These are phyloP conservation scores for Babyrousa celebensis DNA, from an alignment of 2,797 vertebrate species.

Conservation along the genomic window DNA sequence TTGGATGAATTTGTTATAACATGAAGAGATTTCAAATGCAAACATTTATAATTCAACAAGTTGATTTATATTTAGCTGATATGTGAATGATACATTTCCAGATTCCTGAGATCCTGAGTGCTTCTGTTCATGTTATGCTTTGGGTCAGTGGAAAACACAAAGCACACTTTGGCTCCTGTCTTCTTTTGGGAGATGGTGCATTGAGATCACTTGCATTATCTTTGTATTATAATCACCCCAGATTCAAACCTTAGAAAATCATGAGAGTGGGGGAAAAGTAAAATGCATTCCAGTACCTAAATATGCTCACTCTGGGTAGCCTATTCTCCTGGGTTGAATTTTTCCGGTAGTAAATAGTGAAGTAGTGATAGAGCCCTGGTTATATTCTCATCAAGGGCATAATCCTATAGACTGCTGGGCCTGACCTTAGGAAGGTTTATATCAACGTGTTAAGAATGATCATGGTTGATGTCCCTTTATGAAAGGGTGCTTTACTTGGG, in stretches of 20 bases:
- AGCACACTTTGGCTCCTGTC: neutral
- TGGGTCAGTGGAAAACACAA: neutral
- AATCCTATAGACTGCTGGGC: rapidly evolving
- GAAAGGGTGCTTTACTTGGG: neutral
- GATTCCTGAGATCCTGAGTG: neutral
- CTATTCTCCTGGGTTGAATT: neutral
- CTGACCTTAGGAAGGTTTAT: neutral
- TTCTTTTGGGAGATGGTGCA: neutral
- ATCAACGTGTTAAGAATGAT: neutral
- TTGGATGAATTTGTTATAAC: neutral
- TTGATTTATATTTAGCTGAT: neutral
- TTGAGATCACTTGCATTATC: neutral
- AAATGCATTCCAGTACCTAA: neutral
- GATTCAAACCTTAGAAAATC: neutral
- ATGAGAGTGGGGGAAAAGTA: neutral
- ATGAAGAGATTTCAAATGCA: neutral
- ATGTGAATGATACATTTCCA: neutral
- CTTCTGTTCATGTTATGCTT: neutral
- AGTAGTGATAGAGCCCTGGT: too few relatives aligned
- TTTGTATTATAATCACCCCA: neutral
- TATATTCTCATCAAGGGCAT: neutral
- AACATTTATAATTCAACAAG: neutral
- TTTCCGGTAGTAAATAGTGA: neutral
- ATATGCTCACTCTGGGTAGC: neutral
- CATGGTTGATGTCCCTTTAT: too few relatives aligned